Base-by-base conservation (phyloP, 1,140 invertebrate genomes). In the Pemphigus obesinymphae region DNA sequence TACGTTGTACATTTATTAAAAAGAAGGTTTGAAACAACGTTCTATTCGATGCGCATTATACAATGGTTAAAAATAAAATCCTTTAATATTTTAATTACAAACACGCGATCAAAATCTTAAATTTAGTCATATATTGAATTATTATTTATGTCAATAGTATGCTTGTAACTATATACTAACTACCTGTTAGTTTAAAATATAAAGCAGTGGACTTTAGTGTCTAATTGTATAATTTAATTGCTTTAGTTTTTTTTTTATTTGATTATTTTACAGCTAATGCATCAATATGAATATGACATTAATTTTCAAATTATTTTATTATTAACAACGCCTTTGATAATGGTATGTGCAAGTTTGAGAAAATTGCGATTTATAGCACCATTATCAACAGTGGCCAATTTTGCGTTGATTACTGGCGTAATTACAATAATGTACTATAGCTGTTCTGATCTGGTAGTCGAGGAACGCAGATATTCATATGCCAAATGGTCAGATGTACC, bases 311-410 rank as follows among this genome's bases (percentile, higher is more conserved):
- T 26, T 37, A 50, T 78, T 37, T 11, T 78, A 10, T 37, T 78
- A 55, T 40, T 78, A n/a, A 78, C 73, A 40, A 78, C 31, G 73
- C 73, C 73, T 6, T 26, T 78, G 73, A 78, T 78, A 78, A 23
- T 78, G 40, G 20, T 53, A 17, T 58, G 73, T 37, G 73, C 73
- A 37, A 17, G 73, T 58, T 78, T 78, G n/a, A 58, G 92, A 83
- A 96, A 96, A 86, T 89, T 98, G 2, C 96, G 96, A 85, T 91
- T 91, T 82, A 86, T 97, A 76, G 92, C 95, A 15, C 93, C 94
- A 11, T 93, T 96, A 86, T 96, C 95, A 0, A 92, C 94, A 89
- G 86, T 96, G 50, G 96, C 96, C n/a, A 97, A 97, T 85, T 85
- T 92, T 3, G 86, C 93, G 40, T 92, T 94, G 72, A 92, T 90